A percentile compares a stretch with the other conserved stretches of the same genome.
phyloP scores from a whole-genome alignment of 2,113 vertebrate species.

The Dendrocopos noguchii region DNA sequence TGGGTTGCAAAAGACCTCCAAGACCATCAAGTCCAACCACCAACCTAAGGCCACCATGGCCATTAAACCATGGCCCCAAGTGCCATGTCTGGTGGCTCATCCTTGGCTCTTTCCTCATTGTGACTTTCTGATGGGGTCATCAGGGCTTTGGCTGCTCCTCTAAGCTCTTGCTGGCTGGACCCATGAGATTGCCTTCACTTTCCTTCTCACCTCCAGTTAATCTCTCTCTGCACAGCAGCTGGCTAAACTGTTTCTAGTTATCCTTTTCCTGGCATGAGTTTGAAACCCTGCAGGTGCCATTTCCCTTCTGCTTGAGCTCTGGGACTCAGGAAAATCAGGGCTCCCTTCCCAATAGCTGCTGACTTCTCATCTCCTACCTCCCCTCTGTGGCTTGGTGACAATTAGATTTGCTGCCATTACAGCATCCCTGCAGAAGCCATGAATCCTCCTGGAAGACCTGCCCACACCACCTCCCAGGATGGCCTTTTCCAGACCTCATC shows the following conservation, averaged over 20 bases:
- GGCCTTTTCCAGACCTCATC: background rate
- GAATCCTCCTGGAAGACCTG: background rate
- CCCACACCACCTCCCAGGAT: rapidly evolving
- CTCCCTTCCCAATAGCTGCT: background rate
- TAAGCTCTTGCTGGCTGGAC: background rate
- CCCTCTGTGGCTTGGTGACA: background rate
- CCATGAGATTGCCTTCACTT: background rate
- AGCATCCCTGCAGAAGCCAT: background rate
- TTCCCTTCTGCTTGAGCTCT: background rate
- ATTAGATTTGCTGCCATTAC: background rate
- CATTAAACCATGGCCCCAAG: too few relatives aligned
- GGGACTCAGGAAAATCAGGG: background rate
- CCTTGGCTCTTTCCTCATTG: background rate
- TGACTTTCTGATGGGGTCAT: background rate
- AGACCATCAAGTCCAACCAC: too few relatives aligned
- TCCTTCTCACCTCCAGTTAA: background rate
- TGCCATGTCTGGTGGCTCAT: background rate
- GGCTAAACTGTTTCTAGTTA: background rate
- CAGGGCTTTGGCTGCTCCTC: background rate
- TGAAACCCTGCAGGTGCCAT: background rate
- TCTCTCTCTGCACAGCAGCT: background rate
- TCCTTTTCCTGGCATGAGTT: background rate
- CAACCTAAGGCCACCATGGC: too few relatives aligned
- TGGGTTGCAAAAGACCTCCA: too few relatives aligned
- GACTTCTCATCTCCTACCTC: background rate